A percentile compares a stretch with the other conserved stretches of the same genome.
phyloP scores from a whole-genome alignment of 1,140 invertebrate genomes.

The roundworm (Caenorhabditis elegans) region DNA sequence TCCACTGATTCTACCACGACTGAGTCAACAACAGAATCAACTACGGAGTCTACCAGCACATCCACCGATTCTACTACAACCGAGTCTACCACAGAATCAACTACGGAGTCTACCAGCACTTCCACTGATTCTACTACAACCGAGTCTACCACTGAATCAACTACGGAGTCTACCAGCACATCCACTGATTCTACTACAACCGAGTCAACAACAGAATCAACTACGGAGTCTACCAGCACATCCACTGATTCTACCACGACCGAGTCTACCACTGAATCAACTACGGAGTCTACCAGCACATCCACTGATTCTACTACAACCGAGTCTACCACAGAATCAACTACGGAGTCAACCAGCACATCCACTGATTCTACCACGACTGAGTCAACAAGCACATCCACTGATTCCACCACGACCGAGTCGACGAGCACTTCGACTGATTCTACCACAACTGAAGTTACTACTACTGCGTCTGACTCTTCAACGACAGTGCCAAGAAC shows the following conservation, averaged over 20 bases:
- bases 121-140: background rate
- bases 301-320: background rate
- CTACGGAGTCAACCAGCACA: background rate
- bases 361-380: background rate
- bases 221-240: background rate
- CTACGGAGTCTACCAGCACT: background rate
- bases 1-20: background rate
- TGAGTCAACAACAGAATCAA: background rate
- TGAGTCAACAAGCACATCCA: background rate
- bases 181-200: conserved; percentile 8
- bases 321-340: background rate
- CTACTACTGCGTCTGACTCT: background rate
- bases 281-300: background rate
- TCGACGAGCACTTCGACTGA: background rate
- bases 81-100: background rate
- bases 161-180: background rate
- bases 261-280: background rate
- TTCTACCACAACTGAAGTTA: background rate
- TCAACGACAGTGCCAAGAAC: background rate
- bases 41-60: background rate
- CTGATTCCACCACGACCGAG: background rate
- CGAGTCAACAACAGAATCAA: too few relatives aligned
- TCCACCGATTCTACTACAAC: conserved; percentile 7
- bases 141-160: background rate
- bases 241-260: background rate